Evolutionary conservation across 2,113 vertebrate genomes (phyloP).

Genomic region (Laticauda colubrina): DNA sequence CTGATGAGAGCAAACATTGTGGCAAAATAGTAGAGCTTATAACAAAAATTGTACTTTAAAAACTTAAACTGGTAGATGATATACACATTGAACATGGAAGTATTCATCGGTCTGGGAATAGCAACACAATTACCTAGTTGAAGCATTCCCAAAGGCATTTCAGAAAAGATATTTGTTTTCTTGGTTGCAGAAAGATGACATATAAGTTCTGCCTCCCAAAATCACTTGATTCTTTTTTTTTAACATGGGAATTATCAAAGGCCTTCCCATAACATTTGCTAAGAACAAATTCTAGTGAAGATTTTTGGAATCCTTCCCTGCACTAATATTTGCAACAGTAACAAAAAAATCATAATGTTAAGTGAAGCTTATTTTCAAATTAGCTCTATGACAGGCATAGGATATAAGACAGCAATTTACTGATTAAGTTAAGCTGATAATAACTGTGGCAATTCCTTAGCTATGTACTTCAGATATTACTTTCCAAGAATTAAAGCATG

Average conservation of each 20-base stretch:
- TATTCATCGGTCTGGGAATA: background rate
- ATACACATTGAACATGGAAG: background rate
- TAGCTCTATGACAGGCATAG: background rate
- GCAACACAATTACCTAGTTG: background rate
- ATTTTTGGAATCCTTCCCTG: background rate
- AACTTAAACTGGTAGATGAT: background rate
- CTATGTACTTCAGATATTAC: conserved; percentile 64
- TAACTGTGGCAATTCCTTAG: conserved; percentile 58
- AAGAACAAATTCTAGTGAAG: background rate
- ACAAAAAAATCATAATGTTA: background rate
- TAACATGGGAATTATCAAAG: background rate
- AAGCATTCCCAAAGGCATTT: background rate
- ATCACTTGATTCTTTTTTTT: background rate
- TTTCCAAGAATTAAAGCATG: conserved; percentile 63
- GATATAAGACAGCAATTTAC: background rate
- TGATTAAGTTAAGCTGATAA: background rate
- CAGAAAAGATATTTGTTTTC: background rate
- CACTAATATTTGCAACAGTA: background rate
- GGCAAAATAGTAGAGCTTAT: background rate
- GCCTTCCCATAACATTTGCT: background rate
- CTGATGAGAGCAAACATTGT: background rate
- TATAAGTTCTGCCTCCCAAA: background rate
- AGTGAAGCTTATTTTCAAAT: background rate
- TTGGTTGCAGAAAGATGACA: background rate
- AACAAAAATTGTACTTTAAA: background rate